Evolutionary conservation across 2,113 vertebrate species (phyloP), one percentile per base, ranked within the genome.

Genomic region (Myiozetetes cayanensis): DNA sequence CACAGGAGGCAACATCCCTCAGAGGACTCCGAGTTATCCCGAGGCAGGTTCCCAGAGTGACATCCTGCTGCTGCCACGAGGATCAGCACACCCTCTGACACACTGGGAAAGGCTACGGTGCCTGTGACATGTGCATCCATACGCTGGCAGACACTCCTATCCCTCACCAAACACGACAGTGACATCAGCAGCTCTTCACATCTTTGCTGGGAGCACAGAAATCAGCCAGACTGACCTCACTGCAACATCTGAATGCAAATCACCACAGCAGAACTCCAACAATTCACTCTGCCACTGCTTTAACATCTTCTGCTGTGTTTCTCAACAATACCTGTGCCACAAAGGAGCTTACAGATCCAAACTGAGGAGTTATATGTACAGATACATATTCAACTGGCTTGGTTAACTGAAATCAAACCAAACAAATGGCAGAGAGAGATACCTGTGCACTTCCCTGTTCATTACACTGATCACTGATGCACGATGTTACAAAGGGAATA

Each of bases 91-190:
- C 20, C 33, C 18, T 43, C 49, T 55, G 47, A n/a, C 24, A 7
- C 2, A 4, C 2, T 61, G 31, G 53, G 30, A 44, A 55, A 41
- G 1, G 8, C 49, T 25, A 50, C 19, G 6, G 7, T 7, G 11
- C 18, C 49, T 46, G 12, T 7, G 14, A 67, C 27, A 14, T 0
- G 3, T 16, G 16, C 14, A 21, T 24, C 66, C 27, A 16, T 2
- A 12, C 2, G 37, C 0, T 19, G 28, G 43, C 66, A 86, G 35
- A 72, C 22, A 61, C 8, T 13, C 8, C 30, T 3, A 63, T 4
- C 17, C 7, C 6, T 35, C 50, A 70, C n/a, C 5, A 74, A 68
- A 68, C 30, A 35, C 11, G 20, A 3, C 31, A 19, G 17, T 1
- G 4, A 4, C 2, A 56, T 9, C 47, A 47, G 41, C 1, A 73